Evolutionary conservation across 2,113 vertebrate species (phyloP), one percentile per base, ranked within the genome.

Genomic region (Paedocypris sp.): DNA sequence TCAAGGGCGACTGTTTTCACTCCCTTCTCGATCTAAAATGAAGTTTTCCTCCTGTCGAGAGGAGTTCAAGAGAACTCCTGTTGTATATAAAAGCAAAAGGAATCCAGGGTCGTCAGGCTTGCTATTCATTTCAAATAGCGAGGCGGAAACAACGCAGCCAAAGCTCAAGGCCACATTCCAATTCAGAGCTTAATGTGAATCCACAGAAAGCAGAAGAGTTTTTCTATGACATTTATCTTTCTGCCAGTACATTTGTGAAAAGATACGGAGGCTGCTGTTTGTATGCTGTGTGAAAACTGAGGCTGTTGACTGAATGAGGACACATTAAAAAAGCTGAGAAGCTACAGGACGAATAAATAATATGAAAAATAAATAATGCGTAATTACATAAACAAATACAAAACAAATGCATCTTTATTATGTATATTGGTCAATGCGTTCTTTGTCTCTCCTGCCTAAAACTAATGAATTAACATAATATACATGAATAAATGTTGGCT

Each of bases 131-230:
- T 52, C 68, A 36, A 29, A 61, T 52, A 45, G 50, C 42, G 49
- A 32, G 15, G 51, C 43, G 13, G 28, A 57, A 70, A 56, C 50
- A 54, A 62, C 62, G 68, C 16, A 39, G 61, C 15, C 19, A 16
- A 22, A 43, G 29, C 57, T 69, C 60, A 70, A 72, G 69, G 61
- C 41, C 50, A 60, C 59, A 71, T 66, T 64, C 38, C 62, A 50
- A 15, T 36, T 62, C 45, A 19, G 51, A 36, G 59, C 31, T 36
- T 35, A 39, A 42, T 36, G 13, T 66, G 31, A 20, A 62, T 50
- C 51, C 48, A 39, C 57, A 66, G 2, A 51, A 18, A 46, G 51
- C n/a, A 66, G 13, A 62, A 33, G n/a, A 10, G 6, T 6, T 62
- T 49, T 60, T 51, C 25, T 43, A 12, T 56, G 62, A 56, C 51